phyloP scores from a whole-genome alignment of 2,797 vertebrate genomes.

The Pelodytes ibericus region DNA sequence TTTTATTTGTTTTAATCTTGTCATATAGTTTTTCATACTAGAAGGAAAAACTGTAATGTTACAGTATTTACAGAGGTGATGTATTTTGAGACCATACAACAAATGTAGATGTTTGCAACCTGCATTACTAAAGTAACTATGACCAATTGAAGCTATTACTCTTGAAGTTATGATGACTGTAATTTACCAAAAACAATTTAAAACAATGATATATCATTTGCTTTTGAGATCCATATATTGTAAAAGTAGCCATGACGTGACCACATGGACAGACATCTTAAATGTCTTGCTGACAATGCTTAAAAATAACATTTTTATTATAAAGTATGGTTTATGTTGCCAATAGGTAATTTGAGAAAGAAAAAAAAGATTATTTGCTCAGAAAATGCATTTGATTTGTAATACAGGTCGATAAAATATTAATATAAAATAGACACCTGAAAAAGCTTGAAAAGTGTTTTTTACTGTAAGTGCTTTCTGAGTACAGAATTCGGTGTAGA shows the following conservation, averaged over 20 bases:
- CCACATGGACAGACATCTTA: neutral
- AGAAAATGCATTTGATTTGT: neutral
- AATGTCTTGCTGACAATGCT: neutral
- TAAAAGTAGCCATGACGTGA: conserved; percentile 11
- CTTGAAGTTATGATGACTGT: neutral
- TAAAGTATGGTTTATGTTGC: neutral
- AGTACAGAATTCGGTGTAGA: too few species aligned
- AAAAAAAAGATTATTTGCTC: neutral
- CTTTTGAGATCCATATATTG: conserved; percentile 1
- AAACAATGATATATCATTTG: conserved; percentile 25
- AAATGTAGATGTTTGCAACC: conserved; percentile 1
- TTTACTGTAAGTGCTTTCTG: too few species aligned
- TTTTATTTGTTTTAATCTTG: too few species aligned
- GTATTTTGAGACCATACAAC: neutral
- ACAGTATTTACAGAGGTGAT: neutral
- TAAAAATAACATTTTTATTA: neutral
- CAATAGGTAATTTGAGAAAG: neutral
- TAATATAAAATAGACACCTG: too few species aligned
- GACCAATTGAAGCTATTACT: conserved; percentile 11
- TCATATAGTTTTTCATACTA: too few species aligned
- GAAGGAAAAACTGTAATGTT: neutral
- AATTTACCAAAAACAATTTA: conserved; percentile 20
- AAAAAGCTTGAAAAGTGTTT: too few species aligned
- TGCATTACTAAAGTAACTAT: neutral
- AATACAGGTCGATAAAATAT: neutral